These are phyloP conservation scores for Ormia ochracea DNA, from an alignment of 2,888 invertebrate genomes.

Conservation along the genomic window DNA sequence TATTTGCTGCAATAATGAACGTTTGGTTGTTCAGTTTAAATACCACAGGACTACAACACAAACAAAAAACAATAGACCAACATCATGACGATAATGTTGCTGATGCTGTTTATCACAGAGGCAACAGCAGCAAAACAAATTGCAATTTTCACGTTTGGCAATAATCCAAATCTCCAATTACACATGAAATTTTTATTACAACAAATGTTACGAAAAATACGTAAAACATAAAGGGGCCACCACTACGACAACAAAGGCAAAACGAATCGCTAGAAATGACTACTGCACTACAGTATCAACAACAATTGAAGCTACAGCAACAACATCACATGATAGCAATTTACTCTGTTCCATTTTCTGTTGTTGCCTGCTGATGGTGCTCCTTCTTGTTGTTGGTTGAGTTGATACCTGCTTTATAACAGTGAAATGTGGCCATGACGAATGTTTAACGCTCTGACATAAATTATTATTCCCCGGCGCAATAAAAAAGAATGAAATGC, in stretches of 20 bases:
- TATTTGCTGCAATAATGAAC: background rate
- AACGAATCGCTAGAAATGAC: constrained; percentile 1
- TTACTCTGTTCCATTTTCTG: constrained; percentile 25
- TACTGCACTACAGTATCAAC: constrained; percentile 7
- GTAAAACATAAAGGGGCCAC: constrained; percentile 9
- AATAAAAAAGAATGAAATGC: background rate
- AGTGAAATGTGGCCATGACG: constrained; percentile 5
- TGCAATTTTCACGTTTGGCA: constrained; percentile 65
- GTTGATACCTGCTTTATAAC: background rate
- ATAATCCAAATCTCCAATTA: constrained; percentile 63
- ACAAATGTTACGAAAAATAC: constrained; percentile 53
- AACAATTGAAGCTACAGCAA: background rate
- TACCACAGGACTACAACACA: constrained; percentile 25
- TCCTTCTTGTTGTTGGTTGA: constrained; percentile 23
- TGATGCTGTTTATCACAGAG: constrained; percentile 35
- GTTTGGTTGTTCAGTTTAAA: constrained; percentile 21
- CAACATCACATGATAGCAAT: constrained; percentile 49
- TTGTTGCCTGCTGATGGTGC: constrained; percentile 36
- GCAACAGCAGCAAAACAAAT: constrained; percentile 55
- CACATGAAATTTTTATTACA: constrained; percentile 65
- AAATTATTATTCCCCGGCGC: background rate
- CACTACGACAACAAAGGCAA: background rate
- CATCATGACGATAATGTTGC: constrained; percentile 34
- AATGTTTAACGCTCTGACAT: background rate
- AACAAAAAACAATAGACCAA: constrained; percentile 10